Conservation (phyloP, 2,113 vertebrate species). For the Hemiprocne comata region DNA sequence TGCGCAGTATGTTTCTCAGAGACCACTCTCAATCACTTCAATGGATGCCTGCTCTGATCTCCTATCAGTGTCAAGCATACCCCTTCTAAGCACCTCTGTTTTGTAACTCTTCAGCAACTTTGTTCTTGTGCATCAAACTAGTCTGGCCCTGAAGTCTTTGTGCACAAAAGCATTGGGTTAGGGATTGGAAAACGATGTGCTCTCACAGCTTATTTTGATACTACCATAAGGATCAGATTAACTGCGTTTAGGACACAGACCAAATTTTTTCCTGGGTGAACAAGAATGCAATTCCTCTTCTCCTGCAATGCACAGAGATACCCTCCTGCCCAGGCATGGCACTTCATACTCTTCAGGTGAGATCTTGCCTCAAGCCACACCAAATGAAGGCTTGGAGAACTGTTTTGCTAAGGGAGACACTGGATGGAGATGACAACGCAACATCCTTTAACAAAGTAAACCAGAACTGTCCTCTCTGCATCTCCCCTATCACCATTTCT, state of each 20-base stretch:
- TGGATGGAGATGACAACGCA: neutral
- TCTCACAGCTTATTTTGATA: neutral
- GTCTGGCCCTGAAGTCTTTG: neutral
- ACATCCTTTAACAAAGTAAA: neutral
- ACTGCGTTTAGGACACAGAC: rapidly evolving
- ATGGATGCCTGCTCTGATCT: neutral
- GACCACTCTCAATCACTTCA: neutral
- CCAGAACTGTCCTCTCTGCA: neutral
- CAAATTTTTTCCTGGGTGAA: neutral
- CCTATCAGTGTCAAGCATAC: rapidly evolving
- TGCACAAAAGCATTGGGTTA: neutral
- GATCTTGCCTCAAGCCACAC: neutral
- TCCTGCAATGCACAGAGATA: neutral
- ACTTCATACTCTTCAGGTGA: neutral
- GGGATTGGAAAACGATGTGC: neutral
- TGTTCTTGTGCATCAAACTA: neutral
- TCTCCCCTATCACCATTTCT: neutral
- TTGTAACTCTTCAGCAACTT: neutral
- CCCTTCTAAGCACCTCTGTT: neutral
- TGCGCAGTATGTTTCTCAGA: neutral
- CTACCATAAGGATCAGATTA: neutral
- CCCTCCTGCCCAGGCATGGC: neutral
- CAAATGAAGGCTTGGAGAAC: neutral
- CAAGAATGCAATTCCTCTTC: neutral
- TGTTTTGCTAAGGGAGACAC: neutral